Evolutionary conservation across 2,888 invertebrate species (phyloP).

Genomic region (Heliconius erato): DNA sequence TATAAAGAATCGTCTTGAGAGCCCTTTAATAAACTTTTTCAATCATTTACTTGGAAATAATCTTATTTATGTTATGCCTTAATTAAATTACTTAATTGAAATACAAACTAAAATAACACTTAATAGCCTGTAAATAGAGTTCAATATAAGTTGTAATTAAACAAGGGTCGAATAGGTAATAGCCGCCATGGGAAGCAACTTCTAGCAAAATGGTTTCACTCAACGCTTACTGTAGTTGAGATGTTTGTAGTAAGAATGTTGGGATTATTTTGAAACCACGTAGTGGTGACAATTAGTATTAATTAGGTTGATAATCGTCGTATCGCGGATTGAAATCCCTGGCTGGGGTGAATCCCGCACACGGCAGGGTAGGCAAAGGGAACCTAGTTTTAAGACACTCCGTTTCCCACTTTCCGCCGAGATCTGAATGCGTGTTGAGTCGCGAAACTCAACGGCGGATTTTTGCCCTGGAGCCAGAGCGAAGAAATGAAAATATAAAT

Average conservation of each 20-base stretch:
- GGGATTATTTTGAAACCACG: neutral
- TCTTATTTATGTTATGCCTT: conserved; percentile 14
- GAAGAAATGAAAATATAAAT: too few species aligned
- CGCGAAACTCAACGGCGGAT: too few species aligned
- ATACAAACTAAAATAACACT: neutral
- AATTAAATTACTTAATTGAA: conserved; percentile 10
- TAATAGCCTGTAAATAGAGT: neutral
- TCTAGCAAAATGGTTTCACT: conserved; percentile 24
- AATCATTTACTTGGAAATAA: conserved; percentile 8
- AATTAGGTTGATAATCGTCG: neutral
- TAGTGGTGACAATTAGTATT: neutral
- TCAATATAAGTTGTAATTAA: neutral
- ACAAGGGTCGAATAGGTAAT: conserved; percentile 12
- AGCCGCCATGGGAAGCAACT: conserved; percentile 11
- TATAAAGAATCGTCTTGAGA: conserved; percentile 14
- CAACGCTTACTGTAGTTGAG: conserved; percentile 8
- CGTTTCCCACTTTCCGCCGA: too few species aligned
- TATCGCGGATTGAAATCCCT: neutral
- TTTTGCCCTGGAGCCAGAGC: too few species aligned
- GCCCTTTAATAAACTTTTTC: conserved; percentile 7
- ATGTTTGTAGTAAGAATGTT: conserved; percentile 2
- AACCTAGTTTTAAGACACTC: too few species aligned
- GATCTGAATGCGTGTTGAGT: too few species aligned
- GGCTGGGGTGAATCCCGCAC: too few species aligned
- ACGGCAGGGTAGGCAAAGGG: too few species aligned